phyloP scores from a whole-genome alignment of 2,113 vertebrate species.

The Pituophis catenifer region DNA sequence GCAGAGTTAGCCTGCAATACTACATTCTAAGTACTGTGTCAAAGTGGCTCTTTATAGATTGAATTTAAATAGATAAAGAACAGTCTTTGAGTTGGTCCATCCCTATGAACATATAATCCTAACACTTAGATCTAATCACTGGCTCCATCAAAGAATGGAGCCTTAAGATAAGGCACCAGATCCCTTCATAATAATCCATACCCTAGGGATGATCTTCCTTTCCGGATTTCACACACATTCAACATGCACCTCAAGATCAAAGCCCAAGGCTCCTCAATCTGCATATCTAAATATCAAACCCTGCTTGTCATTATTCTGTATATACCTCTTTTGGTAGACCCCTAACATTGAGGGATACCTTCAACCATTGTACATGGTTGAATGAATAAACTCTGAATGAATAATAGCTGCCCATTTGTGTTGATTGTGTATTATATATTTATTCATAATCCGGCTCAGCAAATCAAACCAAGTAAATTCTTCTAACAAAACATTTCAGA shows the following conservation, averaged over 20 bases:
- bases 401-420: not conserved
- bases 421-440: not conserved
- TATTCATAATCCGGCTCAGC: not conserved
- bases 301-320: not conserved
- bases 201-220: not conserved
- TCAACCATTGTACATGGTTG: not conserved
- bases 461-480: not conserved
- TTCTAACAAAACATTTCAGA: not conserved
- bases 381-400: too few relatives aligned
- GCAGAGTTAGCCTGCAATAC: too few relatives aligned
- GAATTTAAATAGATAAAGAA: too few relatives aligned
- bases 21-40: too few relatives aligned
- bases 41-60: too few relatives aligned
- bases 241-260: not conserved
- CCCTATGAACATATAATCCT: too few relatives aligned
- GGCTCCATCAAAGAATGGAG: too few relatives aligned
- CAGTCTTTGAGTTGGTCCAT: too few relatives aligned
- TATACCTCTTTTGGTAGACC: not conserved
- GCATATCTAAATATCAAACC: not conserved
- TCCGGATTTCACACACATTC: not conserved
- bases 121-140: too few relatives aligned
- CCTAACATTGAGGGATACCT: not conserved
- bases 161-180: too few relatives aligned
- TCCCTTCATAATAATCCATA: too few relatives aligned
- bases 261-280: not conserved